Base-by-base conservation (phyloP, 2,888 invertebrate genomes). In the Harmothoe impar region DNA sequence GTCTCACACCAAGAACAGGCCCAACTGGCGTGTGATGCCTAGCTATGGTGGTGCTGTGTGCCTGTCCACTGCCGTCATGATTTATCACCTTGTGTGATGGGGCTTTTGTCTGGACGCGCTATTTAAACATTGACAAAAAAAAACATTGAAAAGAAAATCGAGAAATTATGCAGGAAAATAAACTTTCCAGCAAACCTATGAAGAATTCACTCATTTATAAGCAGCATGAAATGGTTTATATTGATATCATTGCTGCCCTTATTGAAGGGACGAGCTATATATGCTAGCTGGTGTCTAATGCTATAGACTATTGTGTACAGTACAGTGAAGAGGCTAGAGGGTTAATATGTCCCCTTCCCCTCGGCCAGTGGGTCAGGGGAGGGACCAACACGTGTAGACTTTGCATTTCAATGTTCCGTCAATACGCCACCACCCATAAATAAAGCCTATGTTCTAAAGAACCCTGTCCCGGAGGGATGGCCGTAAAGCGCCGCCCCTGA, bases 341-440 rank as follows among this genome's bases (percentile, higher is more conserved):
- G 81, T 81, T 81, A 81, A 35, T 81, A 33, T 81, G 15, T 33
- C 31, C 81, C 81, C 31, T 29, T 17, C 62, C 25, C 17, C 17
- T 31, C 31, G 77, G 77, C 29, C 25, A 81, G 81, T 81, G 81
- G 81, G 81, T 81, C 81, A 81, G 81, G 81, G 81, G 35, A 5
- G 81, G 81, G 20, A 23, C 81, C 23, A 43, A 35, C 81, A 81
- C 81, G 81, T 81, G 81, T 81, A 81, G 81, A 81, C 81, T 81
- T 81, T 81, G 81, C 81, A 81, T 81, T 35, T 81, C 81, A 81
- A 43, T 43, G 81, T 81, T 33, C 81, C 81, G 33, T 81, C 81
- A 81, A 43, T 35, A 81, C 15, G 81, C 72, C 15, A 43, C 43
- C n/a, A 72, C 29, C 72, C 72, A 72, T 72, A 72, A 72, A 72